phyloP scores from a whole-genome alignment of 2,797 vertebrate genomes.

The Arrhamphus sclerolepis region DNA sequence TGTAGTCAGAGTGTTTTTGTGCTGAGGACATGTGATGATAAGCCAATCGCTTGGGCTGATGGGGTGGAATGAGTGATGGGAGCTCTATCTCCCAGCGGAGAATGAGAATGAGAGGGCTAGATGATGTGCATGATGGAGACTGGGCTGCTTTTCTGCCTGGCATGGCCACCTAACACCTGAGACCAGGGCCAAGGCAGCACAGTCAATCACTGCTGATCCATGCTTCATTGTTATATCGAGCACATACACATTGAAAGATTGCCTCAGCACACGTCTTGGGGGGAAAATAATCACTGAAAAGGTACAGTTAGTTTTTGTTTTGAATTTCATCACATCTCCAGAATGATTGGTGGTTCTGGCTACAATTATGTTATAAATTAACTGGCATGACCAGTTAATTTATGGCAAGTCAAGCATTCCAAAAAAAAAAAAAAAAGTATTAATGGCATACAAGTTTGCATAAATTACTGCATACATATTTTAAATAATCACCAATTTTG shows the following conservation, averaged over 20 bases:
- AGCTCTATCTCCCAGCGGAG: constrained; percentile 52
- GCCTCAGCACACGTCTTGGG: constrained; percentile 10
- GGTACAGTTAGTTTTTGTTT: constrained; percentile 28
- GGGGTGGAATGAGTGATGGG: constrained; percentile 73
- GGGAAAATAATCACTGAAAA: constrained; percentile 23
- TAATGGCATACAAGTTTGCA: constrained; percentile 45
- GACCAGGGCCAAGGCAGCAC: constrained; percentile 46
- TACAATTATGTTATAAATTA: constrained; percentile 54
- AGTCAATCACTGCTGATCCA: constrained; percentile 45
- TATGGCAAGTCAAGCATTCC: constrained; percentile 30
- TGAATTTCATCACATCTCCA: constrained; percentile 31
- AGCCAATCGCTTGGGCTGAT: constrained; percentile 75
- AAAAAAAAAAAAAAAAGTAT: constrained; percentile 39
- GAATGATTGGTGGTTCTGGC: constrained; percentile 24
- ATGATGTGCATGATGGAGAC: constrained; percentile 64
- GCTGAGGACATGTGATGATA: constrained; percentile 71
- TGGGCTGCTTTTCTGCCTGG: constrained; percentile 42
- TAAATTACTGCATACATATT: constrained; percentile 50
- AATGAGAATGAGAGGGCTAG: constrained; percentile 53
- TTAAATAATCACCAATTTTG: constrained; percentile 17
- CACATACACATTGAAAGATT: constrained; percentile 33
- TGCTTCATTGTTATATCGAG: constrained; percentile 45
- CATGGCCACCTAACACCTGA: constrained; percentile 65
- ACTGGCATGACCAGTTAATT: constrained; percentile 33
- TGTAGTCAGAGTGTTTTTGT: constrained; percentile 13